Base-by-base conservation (phyloP, 2,888 invertebrate genomes). In the Macaria liturata region DNA sequence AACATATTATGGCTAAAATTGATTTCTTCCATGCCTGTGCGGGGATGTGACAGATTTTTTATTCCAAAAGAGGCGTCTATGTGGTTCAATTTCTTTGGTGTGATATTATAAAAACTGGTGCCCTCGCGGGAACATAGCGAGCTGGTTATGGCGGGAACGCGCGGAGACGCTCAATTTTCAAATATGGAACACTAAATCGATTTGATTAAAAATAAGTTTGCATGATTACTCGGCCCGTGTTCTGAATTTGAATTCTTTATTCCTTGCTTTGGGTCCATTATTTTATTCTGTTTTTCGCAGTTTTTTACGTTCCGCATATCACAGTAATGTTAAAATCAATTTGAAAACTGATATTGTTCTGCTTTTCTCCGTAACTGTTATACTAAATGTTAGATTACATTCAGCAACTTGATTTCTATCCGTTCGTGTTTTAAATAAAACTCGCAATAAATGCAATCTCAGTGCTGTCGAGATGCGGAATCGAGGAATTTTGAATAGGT, bases 371-470 rank as follows among this genome's bases (percentile, higher is more conserved):
- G 34, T 37, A 20, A 20, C 20, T 20, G 5, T 37, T 2, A 7
- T 37, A 6, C 34, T 6, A 6, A 37, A 6, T 7, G 34, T 37
- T 37, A 6, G 34, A 37, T 37, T 4, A 37, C 34, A 37, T 37
- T 7, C 34, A 37, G 34, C 34, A 37, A 42, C 66, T 76, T 74
- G 77, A 57, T 67, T 76, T 74, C 75, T 75, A 71, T 67, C 62
- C 72, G 53, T 53, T 66, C 69, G 74, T 75, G 77, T 79, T 83
- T 83, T 79, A 77, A 77, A 81, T 77, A 80, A 81, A 82, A 83
- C 73, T 72, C 73, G 71, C 75, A 78, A 83, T 75, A 74, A 80
- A 82, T 81, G 81, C 83, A 81, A 86, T 83, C 80, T 80, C 75
- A 70, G 61, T 69, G 65, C 72, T 76, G 76, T 79, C 76, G 65